Evolutionary conservation across 2,797 vertebrate species (phyloP).

Genomic region (Pangasius djambal): DNA sequence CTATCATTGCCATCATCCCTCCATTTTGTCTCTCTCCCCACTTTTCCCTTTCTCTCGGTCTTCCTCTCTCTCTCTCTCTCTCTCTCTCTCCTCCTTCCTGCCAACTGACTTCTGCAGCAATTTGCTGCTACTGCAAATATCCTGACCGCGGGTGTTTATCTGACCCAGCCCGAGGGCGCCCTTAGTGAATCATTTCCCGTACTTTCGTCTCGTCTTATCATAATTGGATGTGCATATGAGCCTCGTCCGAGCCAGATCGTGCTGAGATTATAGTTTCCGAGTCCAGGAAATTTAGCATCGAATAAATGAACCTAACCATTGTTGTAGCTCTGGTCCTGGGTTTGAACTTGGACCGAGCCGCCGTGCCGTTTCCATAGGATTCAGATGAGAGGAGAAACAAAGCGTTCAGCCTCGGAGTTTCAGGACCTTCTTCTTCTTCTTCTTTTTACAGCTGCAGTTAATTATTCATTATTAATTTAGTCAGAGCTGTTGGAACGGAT

Average conservation of each 20-base stretch:
- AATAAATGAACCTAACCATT: neutral
- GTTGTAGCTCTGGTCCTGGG: neutral
- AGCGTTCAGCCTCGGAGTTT: neutral
- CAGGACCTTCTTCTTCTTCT: neutral
- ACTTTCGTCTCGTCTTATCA: neutral
- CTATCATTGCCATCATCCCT: neutral
- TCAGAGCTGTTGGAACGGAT: neutral
- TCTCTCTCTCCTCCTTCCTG: neutral
- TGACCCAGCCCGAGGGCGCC: conserved; percentile 38
- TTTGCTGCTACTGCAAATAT: conserved; percentile 57
- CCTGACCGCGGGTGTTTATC: conserved; percentile 51
- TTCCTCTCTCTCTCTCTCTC: conserved; percentile 11
- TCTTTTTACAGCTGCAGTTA: neutral
- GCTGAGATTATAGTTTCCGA: neutral
- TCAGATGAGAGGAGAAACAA: neutral
- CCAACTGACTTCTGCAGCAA: conserved; percentile 35
- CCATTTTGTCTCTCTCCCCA: neutral
- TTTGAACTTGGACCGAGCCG: neutral
- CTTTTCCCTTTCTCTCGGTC: neutral
- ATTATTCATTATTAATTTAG: neutral
- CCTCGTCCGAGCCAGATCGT: neutral
- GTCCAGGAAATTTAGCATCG: neutral
- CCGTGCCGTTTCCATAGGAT: neutral
- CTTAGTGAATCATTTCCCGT: conserved; percentile 40
- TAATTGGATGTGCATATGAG: neutral